Base-by-base conservation (phyloP, 2,113 vertebrate genomes). In the Oophaga pumilio region DNA sequence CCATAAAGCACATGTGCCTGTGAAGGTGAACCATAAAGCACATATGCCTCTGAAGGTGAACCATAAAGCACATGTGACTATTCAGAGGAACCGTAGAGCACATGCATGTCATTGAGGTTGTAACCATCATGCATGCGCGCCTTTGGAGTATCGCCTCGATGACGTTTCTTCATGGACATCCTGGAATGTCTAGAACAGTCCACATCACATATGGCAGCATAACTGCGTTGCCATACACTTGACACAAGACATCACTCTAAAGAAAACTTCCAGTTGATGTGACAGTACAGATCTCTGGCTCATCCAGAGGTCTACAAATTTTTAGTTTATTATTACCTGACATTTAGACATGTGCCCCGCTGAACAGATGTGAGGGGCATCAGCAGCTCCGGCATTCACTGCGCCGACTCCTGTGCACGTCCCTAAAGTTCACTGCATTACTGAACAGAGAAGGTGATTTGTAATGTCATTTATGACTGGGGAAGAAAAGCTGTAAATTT, bases 391-490 rank as follows among this genome's bases (percentile, higher is more conserved):
- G 49, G 13, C 77, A 2, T 14, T 79, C 52, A 1, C 24, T 59
- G 26, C 53, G 33, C n/a, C 9, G 20, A 7, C 76, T 78, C 52
- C 50, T 53, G 14, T 57, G 10, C 76, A 78, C 56, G 9, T 59
- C 59, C 53, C 56, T 53, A 79, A 79, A 79, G 56, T 60, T 80
- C 56, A 80, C 56, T 79, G 77, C 77, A 33, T 20, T 22, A 10
- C 53, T 11, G 56, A 80, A 20, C 77, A 20, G 24, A 28, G 53
- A 3, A 7, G 20, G 26, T 60, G 77, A 80, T 80, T 60, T 60
- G 77, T 79, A 57, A 33, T 80, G 77, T 80, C 77, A 80, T 80
- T 60, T 80, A 80, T 60, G 15, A 60, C 77, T 60, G 56, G 3
- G 26, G 17, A 59, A 28, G 56, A 78, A 60, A 79, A 79, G 53